Base-by-base conservation (phyloP, 2,113 vertebrate species). In the Calonectris borealis region DNA sequence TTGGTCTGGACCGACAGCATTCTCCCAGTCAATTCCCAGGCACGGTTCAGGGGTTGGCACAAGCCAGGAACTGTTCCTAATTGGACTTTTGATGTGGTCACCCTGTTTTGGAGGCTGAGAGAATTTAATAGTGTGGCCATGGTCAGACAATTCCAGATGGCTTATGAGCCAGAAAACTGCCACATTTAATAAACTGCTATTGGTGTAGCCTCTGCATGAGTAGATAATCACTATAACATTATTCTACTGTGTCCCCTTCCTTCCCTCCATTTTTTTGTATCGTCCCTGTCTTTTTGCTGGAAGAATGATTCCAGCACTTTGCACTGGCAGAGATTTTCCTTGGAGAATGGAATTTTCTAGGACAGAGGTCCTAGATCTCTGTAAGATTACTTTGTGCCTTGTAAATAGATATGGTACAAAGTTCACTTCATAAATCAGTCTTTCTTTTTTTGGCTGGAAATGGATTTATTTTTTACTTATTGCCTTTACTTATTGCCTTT, bases 291-390 rank as follows among this genome's bases (percentile, higher is more conserved):
- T 64, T 83, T 94, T 72, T 87, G 10, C 36, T 87, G 52, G 31
- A 78, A 92, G 38, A 86, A 71, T n/a, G 18, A 82, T 91, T 91
- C 57, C 68, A 79, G 69, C 44, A 62, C 57, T 94, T 94, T 66
- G 36, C 36, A 61, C 44, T 92, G 57, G 19, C 62, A 58, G 26
- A 79, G 46, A 36, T 94, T 89, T 89, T 92, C 66, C 68, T 87
- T 49, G 71, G 75, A 88, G 75, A 76, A 54, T 21, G 46, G 46
- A 65, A 60, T 91, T 94, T 92, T 96, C 65, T 94, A 61, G 88
- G 73, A 92, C 86, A 95, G 81, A 95, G 78, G 88, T 94, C 88
- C 75, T 62, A 81, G 17, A 83, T 78, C 18, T 87, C 70, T 66
- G 27, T 49, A 83, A 66, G 80, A 78, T 90, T 79, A 62, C 32